Base-by-base conservation (phyloP, 2,888 invertebrate species). In the Malthinus flaveolus region DNA sequence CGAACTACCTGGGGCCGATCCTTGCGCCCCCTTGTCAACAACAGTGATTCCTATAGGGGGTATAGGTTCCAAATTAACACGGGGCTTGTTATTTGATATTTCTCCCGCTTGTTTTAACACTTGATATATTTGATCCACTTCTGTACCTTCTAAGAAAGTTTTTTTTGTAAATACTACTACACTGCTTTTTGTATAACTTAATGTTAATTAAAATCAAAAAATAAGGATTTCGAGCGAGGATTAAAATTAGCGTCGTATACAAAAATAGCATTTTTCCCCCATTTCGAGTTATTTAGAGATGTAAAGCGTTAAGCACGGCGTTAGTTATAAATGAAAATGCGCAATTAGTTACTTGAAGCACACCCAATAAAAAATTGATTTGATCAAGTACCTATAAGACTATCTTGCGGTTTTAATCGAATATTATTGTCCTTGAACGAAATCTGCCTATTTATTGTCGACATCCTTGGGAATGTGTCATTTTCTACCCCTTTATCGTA, bases 41-140 rank as follows among this genome's bases (percentile, higher is more conserved):
- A 72, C 73, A 59, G 69, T 71, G 62, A 74, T 76, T 60, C 74
- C 83, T 78, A 77, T 69, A 47, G 83, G 82, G 69, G 81, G 80
- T 42, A 68, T 65, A 46, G 71, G 71, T 61, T 74, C 75, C 49
- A 74, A 67, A 64, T 68, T 72, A 51, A 73, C 71, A 48, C 75
- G 72, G 53, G 74, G 73, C 72, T 76, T 78, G 69, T 67, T 77
- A 78, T 84, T 85, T 73, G 87, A 85, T 76, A 93, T 90, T 85
- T 94, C 93, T 78, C 92, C 93, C 76, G 94, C 94, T 80, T 94
- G 92, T 85, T 94, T 94, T 84, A 95, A 87, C 79, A 94, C 93
- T 85, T 93, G 93, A 84, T 95, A 95, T 81, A 92, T 93, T 82
- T 90, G 89, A 85, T 95, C 94, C 84, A 93, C 87, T 84, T 93